These are phyloP conservation scores for Unio pictorum DNA, from an alignment of 2,888 invertebrate genomes.

Conservation along the genomic window DNA sequence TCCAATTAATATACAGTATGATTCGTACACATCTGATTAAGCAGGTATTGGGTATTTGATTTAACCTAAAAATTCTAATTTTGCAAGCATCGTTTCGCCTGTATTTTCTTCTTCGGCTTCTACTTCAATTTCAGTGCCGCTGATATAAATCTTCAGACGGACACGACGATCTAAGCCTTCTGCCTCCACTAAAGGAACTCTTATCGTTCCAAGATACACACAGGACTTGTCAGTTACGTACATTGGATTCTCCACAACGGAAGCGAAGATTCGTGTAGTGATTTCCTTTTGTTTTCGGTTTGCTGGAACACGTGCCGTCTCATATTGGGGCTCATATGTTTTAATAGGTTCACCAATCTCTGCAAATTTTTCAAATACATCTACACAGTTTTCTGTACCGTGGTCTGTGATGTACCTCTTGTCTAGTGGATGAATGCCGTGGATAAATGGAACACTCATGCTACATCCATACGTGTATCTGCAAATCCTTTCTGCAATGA, in stretches of 20 bases:
- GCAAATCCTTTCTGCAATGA: conserved; percentile 24
- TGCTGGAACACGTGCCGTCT: conserved; percentile 19
- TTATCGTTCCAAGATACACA: conserved; percentile 19
- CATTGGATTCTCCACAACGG: conserved; percentile 19
- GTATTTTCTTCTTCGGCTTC: conserved; percentile 27
- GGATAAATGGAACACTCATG: conserved; percentile 16
- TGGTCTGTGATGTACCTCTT: conserved; percentile 16
- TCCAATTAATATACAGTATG: no score
- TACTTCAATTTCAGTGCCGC: conserved; percentile 34
- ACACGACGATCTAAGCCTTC: conserved; percentile 19
- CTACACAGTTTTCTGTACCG: conserved; percentile 18
- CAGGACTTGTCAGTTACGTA: conserved; percentile 26
- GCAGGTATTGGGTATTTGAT: not conserved
- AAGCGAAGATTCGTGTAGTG: conserved; percentile 19
- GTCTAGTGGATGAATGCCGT: conserved; percentile 20
- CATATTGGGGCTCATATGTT: conserved; percentile 23
- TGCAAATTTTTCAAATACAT: conserved; percentile 30
- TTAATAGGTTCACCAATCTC: conserved; percentile 22
- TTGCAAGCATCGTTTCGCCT: conserved; percentile 12
- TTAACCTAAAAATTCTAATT: conserved; percentile 30
- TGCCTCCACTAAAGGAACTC: conserved; percentile 11
- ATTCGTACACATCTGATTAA: no score
- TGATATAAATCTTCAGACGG: conserved; percentile 31
- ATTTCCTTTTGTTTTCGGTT: conserved; percentile 14
- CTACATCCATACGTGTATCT: conserved; percentile 33